Conservation (phyloP, 2,797 vertebrate genomes). For the Acipenser ruthenus region DNA sequence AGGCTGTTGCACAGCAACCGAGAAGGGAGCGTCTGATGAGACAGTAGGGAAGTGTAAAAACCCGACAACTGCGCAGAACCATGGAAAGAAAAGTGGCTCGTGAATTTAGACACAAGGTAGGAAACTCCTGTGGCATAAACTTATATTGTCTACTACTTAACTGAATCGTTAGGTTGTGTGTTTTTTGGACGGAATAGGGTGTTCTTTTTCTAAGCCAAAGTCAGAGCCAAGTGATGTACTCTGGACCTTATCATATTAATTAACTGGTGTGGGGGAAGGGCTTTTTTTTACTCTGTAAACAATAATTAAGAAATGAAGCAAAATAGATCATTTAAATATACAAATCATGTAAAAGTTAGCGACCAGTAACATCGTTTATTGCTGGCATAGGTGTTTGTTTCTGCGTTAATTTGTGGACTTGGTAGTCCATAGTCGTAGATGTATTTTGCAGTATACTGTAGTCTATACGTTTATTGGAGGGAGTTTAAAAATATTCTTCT, state of each 20-base stretch:
- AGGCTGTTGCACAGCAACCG: not conserved
- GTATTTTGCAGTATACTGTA: too few species aligned
- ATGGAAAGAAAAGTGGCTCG: slow-evolving; percentile 93
- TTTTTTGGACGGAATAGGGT: not conserved
- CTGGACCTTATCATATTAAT: not conserved
- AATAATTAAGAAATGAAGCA: not conserved
- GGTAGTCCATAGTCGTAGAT: too few species aligned
- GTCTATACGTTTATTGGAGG: too few species aligned
- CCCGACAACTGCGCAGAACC: too few species aligned
- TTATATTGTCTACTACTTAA: too few species aligned
- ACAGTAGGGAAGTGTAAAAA: too few species aligned
- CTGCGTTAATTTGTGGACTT: too few species aligned
- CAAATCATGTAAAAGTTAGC: too few species aligned
- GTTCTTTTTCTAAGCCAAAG: not conserved
- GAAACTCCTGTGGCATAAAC: slow-evolving; percentile 16
- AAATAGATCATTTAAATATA: too few species aligned
- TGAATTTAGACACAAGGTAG: slow-evolving; percentile 93
- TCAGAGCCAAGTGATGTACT: slow-evolving; percentile 5
- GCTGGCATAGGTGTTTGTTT: not conserved
- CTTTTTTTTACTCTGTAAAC: not conserved
- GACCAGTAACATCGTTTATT: not conserved
- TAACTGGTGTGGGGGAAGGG: slow-evolving; percentile 16
- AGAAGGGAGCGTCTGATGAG: not conserved
- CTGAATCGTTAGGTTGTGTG: not conserved
- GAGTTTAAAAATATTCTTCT: too few species aligned